Base-by-base conservation (phyloP, 2,113 vertebrate species). In the Sprattus sprattus region DNA sequence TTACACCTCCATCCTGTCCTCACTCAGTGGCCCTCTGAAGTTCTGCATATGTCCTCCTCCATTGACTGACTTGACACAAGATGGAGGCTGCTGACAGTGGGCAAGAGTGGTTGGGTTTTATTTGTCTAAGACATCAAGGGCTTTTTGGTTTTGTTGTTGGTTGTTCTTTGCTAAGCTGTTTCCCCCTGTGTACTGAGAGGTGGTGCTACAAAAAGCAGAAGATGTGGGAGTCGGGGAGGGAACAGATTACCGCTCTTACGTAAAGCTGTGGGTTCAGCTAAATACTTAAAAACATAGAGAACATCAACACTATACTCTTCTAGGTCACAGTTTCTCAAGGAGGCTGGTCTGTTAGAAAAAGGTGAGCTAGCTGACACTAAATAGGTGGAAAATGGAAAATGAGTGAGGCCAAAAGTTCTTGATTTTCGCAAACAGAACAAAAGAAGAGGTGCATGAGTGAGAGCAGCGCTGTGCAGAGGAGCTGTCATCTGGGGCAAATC, bases 381-480 rank as follows among this genome's bases (percentile, higher is more conserved):
- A 64, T n/a, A n/a, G 52, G 52, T 64, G 60, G 20, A n/a, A 25
- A 64, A 64, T 64, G 60, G 60, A 64, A 64, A 64, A n/a, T 64
- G 60, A n/a, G 60, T 25, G n/a, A 64, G n/a, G 60, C 22, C n/a
- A 64, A 64, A n/a, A n/a, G 60, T 71, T 71, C n/a, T 71, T 71
- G n/a, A 71, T 71, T 32, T 64, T 32, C 2, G 25, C n/a, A 54
- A 15, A 54, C 16, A 18, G 16, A 64, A 25, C 25, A 28, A 71
- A 49, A 9, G 64, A 71, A 32, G n/a, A 71, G 25, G n/a, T 32
- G 64, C 10, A 9, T 2, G 4, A 71, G 1, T 71, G 64, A 28
- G n/a, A 28, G 25, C 8, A 71, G 64, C 25, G 11, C 5, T 71
- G 10, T 10, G 20, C 20, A 64, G 20, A 25, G n/a, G 1, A 71